Evolutionary conservation across 2,113 vertebrate genomes (phyloP).

Genomic region (Eolophus roseicapilla): DNA sequence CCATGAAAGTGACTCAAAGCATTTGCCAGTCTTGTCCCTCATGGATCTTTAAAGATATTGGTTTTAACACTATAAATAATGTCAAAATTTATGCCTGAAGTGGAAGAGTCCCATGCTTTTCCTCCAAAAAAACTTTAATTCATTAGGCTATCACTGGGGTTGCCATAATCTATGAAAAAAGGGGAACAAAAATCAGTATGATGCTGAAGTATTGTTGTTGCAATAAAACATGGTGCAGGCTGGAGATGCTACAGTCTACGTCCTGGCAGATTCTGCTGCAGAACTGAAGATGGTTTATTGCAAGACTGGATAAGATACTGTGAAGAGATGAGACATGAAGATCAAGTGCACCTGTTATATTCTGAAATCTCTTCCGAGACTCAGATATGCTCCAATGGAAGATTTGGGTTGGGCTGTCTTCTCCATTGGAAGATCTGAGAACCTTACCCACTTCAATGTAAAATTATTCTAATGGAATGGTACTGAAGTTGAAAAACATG

Average conservation of each 20-base stretch:
- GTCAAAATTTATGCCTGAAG: background rate
- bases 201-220: background rate
- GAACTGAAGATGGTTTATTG: background rate
- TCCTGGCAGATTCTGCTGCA: background rate
- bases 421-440: background rate
- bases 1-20: background rate
- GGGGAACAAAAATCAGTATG: background rate
- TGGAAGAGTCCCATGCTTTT: background rate
- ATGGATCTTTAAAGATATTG: background rate
- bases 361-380: accelerated
- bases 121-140: background rate
- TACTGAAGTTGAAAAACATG: background rate
- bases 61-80: background rate
- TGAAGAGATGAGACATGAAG: background rate
- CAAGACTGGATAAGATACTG: background rate
- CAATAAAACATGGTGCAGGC: background rate
- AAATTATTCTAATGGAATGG: background rate
- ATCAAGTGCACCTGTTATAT: accelerated
- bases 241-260: accelerated
- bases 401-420: background rate
- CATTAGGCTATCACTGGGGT: background rate
- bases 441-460: accelerated
- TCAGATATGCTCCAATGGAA: background rate
- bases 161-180: background rate
- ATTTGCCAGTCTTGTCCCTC: background rate